phyloP scores from a whole-genome alignment of 2,797 vertebrate species.

The Hylomyscus alleni region DNA sequence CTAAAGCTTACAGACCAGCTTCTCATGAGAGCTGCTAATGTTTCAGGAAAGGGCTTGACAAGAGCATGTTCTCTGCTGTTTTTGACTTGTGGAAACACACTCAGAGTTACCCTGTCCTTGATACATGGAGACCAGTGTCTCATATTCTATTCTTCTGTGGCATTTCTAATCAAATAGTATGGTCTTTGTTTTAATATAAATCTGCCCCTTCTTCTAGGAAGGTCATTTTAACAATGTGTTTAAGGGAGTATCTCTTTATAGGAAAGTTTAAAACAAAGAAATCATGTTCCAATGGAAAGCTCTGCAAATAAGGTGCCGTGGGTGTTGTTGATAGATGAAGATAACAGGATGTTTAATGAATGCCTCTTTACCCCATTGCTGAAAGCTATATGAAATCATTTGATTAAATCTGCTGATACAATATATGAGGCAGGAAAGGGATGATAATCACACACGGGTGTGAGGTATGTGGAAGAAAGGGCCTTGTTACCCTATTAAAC shows the following conservation, averaged over 20 bases:
- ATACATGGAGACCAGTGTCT: conserved; percentile 44
- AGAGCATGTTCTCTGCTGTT: not conserved
- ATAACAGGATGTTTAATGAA: conserved; percentile 40
- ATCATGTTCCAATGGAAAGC: conserved; percentile 32
- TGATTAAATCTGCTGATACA: not conserved
- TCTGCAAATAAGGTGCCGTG: conserved; percentile 24
- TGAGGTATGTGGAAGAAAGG: not conserved
- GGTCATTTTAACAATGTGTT: not conserved
- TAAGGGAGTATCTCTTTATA: not conserved
- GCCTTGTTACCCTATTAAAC: not conserved
- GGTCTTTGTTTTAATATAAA: conserved; percentile 48
- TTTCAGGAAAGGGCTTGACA: conserved; percentile 30
- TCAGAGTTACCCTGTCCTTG: not conserved
- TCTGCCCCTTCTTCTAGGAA: conserved; percentile 24
- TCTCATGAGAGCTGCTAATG: conserved; percentile 42
- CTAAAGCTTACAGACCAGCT: not conserved
- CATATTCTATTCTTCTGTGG: not conserved
- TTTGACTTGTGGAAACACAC: conserved; percentile 15
- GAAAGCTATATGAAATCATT: conserved; percentile 61
- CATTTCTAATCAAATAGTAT: conserved; percentile 40
- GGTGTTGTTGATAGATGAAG: conserved; percentile 28
- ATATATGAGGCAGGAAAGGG: not conserved
- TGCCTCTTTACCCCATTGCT: conserved; percentile 47
- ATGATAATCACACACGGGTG: not conserved
- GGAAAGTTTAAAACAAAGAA: conserved; percentile 56